phyloP scores from a whole-genome alignment of 2,113 vertebrate species.

The Eublepharis macularius region DNA sequence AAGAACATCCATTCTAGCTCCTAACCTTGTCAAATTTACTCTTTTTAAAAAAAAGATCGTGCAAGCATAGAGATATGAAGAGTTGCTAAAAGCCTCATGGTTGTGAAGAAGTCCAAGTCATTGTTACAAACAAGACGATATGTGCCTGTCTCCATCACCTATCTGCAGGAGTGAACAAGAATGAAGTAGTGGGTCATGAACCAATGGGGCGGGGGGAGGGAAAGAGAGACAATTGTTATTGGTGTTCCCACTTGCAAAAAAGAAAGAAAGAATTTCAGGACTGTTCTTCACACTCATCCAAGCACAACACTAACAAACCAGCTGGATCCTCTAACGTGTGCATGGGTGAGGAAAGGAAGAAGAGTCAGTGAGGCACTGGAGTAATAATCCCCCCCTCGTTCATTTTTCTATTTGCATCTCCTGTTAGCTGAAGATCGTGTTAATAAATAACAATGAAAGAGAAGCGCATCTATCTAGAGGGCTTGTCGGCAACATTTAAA shows the following conservation, averaged over 20 bases:
- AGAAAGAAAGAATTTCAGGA: too few species aligned
- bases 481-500: slow-evolving; percentile 80
- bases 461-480: slow-evolving; percentile 75
- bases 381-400: slow-evolving; percentile 44
- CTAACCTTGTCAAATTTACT: neutral
- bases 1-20: neutral
- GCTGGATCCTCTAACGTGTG: slow-evolving; percentile 10
- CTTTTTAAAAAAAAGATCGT: neutral
- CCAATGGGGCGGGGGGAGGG: neutral
- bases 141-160: neutral
- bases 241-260: neutral
- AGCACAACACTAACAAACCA: slow-evolving; percentile 15
- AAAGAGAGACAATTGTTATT: slow-evolving; percentile 18
- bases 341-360: neutral
- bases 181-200: neutral
- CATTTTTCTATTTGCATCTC: slow-evolving; percentile 68
- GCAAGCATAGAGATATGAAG: too few species aligned
- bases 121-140: neutral
- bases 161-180: neutral
- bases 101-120: neutral
- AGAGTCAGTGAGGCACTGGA: neutral
- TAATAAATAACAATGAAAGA: slow-evolving; percentile 82
- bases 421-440: slow-evolving; percentile 75
- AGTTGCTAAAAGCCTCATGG: too few species aligned
- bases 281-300: neutral